Evolutionary conservation across 1,140 invertebrate genomes (phyloP).

Genomic region (Metaphire vulgaris): DNA sequence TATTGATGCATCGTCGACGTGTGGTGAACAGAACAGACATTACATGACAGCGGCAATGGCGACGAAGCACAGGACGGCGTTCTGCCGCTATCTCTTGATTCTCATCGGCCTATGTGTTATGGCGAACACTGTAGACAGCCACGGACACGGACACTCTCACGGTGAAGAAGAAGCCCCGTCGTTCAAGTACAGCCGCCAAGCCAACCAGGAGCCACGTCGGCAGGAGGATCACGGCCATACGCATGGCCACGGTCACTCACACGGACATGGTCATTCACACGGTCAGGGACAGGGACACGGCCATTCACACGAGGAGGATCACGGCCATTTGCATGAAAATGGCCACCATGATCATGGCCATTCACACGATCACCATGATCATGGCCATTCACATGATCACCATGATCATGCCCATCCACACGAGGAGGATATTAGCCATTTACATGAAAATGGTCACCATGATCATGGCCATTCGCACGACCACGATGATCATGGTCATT

Average conservation of each 20-base stretch:
- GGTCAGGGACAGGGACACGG: conserved; percentile 27
- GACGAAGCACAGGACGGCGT: too few species aligned
- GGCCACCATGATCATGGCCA: conserved; percentile 27
- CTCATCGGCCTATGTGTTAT: too few species aligned
- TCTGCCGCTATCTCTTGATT: too few species aligned
- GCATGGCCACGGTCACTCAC: too few species aligned
- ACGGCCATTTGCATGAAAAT: conserved; percentile 36
- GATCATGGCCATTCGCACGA: conserved; percentile 21
- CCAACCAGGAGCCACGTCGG: conserved; percentile 57
- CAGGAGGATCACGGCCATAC: conserved; percentile 16
- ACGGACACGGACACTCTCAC: conserved; percentile 32
- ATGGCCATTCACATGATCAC: conserved; percentile 43
- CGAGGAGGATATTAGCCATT: conserved; percentile 39
- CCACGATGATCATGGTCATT: conserved; percentile 16
- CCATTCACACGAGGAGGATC: conserved; percentile 11
- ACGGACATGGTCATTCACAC: too few species aligned
- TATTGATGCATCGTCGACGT: too few species aligned
- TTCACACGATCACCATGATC: conserved; percentile 31
- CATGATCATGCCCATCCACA: conserved; percentile 21
- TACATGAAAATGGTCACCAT: conserved; percentile 43
- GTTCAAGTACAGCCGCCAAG: conserved; percentile 68
- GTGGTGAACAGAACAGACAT: too few species aligned
- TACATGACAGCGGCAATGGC: too few species aligned
- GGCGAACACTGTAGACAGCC: too few species aligned
- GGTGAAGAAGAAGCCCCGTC: conserved; percentile 56